Base-by-base conservation (phyloP, 2,888 invertebrate species). In the Bruchidius siliquastri region DNA sequence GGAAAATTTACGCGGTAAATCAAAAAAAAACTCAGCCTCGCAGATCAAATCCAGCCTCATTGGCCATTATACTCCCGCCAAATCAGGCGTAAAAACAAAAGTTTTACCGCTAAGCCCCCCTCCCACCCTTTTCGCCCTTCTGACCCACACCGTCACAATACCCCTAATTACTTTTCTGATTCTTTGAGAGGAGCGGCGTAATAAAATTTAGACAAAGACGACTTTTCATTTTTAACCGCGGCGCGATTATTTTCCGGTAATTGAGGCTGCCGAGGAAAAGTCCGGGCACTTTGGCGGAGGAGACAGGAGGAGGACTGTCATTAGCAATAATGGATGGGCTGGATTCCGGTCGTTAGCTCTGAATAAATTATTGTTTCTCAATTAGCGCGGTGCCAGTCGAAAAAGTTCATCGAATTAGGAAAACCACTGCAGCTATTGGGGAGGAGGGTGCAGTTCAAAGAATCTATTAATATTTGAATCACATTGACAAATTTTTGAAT, bases 301-400 rank as follows among this genome's bases (percentile, higher is more conserved):
- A 8, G 18, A 18, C 49, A 49, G 49, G 13, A 49, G 49, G 49
- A 18, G 82, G 84, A 82, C 83, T 84, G 85, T 85, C 85, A 85
- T 85, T 85, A 85, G 83, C 84, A 84, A 85, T 85, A 85, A 85
- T 85, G 82, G 83, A 85, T 85, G 84, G 83, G 83, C 75, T 74
- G 79, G 80, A 81, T 80, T 79, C 81, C 76, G 78, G 81, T 83
- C 84, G 83, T 83, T 83, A 82, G 80, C 81, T 82, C 79, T 85
- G 85, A 85, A 85, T 85, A 85, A 85, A 85, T 85, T 85, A 85
- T 85, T 84, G 85, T 84, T 85, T 84, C 83, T 83, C 85, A 84
- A 85, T 85, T 85, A 85, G 85, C 79, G 79, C 78, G 77, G 75
- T 78, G 77, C 73, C 6, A 49, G 74, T 74, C 18, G 68, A 78